A percentile compares a stretch with the other conserved stretches of the same genome.
phyloP scores from a whole-genome alignment of 1,140 invertebrate genomes.

The Drosophila ironensis region DNA sequence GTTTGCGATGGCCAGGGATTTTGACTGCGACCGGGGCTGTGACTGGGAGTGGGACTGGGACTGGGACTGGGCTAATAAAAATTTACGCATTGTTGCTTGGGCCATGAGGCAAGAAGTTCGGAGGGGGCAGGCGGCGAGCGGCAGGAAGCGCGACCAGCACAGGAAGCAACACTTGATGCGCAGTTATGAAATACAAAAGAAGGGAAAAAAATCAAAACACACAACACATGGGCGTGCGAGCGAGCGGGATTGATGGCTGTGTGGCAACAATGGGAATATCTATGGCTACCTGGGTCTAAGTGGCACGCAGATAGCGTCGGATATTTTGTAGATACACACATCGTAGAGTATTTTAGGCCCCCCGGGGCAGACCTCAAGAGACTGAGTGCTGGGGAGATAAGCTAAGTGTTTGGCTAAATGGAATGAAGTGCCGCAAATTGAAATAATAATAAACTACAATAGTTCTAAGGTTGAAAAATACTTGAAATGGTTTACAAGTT shows the following conservation, averaged over 20 bases:
- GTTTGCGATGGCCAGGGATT: conserved; percentile 41
- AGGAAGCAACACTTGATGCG: conserved; percentile 73
- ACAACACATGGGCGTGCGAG: conserved; percentile 15
- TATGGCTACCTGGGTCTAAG: conserved; percentile 28
- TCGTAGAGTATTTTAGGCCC: neutral
- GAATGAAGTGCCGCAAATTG: no score
- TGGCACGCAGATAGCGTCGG: conserved; percentile 15
- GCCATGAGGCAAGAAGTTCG: conserved; percentile 43
- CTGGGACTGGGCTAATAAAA: conserved; percentile 60
- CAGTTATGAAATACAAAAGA: conserved; percentile 59
- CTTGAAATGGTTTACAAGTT: no score
- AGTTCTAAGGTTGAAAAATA: no score
- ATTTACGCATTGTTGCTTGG: conserved; percentile 60
- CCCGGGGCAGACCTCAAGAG: neutral
- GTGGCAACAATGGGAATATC: conserved; percentile 42
- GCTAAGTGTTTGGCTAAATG: conserved; percentile 2
- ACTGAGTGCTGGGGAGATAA: conserved; percentile 23
- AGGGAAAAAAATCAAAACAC: conserved; percentile 8
- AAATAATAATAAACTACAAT: no score
- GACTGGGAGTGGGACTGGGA: conserved; percentile 1
- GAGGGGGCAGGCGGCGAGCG: neutral
- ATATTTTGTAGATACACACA: conserved; percentile 21
- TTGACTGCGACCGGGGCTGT: neutral
- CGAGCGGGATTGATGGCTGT: conserved; percentile 26
- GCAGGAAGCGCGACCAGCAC: conserved; percentile 36